Percentiles rank a stretch among this genome's conserved stretches.
These are phyloP conservation scores for Microchrysa polita DNA, from an alignment of 2,888 invertebrate genomes.

Conservation along the genomic window DNA sequence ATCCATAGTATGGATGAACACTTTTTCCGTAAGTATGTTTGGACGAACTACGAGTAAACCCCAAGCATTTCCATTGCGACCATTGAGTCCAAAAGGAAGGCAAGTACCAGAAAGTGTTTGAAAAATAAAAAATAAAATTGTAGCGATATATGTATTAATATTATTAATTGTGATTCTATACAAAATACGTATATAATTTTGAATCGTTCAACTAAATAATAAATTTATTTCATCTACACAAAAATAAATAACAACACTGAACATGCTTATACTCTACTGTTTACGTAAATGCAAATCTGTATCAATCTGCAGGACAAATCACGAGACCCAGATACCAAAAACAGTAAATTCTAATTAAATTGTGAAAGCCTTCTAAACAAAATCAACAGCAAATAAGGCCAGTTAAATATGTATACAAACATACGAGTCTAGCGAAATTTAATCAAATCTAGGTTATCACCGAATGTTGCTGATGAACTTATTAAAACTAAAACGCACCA, in stretches of 20 bases:
- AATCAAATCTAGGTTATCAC: slow-evolving; percentile 28
- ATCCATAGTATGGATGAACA: no score
- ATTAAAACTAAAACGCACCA: slow-evolving; percentile 9
- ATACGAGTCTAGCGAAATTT: background rate
- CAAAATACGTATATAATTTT: no score
- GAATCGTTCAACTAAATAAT: no score
- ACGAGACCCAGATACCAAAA: background rate
- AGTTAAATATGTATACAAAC: background rate
- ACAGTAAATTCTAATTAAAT: slow-evolving; percentile 16
- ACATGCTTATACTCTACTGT: background rate
- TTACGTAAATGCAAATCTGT: background rate
- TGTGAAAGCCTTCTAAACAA: slow-evolving; percentile 32
- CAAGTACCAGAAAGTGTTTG: no score
- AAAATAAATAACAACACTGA: background rate
- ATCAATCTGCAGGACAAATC: background rate
- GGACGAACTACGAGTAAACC: no score
- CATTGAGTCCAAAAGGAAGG: no score
- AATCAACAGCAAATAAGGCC: slow-evolving; percentile 23
- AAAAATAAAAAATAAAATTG: no score
- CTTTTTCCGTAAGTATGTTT: no score
- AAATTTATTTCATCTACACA: background rate
- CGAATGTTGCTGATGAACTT: slow-evolving; percentile 4
- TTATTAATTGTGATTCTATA: no score
- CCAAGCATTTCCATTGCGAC: no score
- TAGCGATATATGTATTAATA: no score